Percentiles rank a stretch among this genome's conserved stretches.
phyloP scores from a whole-genome alignment of 2,113 vertebrate genomes.

The Microcebus murinus region DNA sequence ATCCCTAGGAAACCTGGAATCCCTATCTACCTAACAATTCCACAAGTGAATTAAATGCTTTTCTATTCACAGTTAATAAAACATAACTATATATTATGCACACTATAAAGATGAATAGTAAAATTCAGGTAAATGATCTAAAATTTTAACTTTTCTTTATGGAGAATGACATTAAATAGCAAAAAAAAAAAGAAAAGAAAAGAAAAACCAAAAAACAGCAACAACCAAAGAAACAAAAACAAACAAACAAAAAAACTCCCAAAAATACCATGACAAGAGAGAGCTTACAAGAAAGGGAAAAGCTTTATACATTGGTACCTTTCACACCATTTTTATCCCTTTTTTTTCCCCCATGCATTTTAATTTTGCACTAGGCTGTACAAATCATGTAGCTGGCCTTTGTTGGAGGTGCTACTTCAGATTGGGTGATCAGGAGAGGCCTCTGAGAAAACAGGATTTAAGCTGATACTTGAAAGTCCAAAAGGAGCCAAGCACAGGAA shows the following conservation, averaged over 20 bases:
- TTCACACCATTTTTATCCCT: background rate
- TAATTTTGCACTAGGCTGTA: background rate
- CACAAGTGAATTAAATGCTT: background rate
- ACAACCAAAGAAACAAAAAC: too few species aligned
- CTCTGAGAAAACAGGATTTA: background rate
- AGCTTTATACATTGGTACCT: background rate
- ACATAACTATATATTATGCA: too few species aligned
- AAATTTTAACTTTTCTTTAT: background rate
- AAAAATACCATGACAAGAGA: background rate
- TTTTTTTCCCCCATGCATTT: background rate
- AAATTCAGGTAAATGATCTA: background rate
- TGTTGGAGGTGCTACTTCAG: background rate
- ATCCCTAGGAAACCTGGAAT: too few species aligned
- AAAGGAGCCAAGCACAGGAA: background rate
- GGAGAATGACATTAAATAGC: background rate
- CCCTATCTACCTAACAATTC: background rate
- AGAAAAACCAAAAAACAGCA: too few species aligned
- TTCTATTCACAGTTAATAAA: background rate
- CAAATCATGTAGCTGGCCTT: background rate
- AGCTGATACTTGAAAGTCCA: background rate
- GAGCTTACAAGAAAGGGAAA: background rate
- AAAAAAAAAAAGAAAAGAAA: background rate
- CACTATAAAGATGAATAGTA: conserved; percentile 6
- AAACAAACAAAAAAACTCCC: too few species aligned
- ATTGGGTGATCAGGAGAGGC: background rate